Conservation (phyloP, 2,888 invertebrate genomes). For the Gymnoscelis rufifasciata region DNA sequence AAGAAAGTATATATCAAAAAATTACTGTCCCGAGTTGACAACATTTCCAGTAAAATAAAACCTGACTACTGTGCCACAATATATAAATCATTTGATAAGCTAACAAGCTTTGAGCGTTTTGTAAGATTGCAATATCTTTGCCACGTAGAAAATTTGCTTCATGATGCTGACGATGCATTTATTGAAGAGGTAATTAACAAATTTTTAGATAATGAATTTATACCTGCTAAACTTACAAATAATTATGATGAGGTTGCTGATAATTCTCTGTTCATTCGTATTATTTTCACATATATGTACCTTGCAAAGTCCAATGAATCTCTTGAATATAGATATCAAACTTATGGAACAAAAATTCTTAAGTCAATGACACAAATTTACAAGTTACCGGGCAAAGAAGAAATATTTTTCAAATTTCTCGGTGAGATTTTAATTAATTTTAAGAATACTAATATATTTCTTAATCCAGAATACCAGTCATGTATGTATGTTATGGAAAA, state of each 20-base stretch:
- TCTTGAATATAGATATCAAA: conserved; percentile 34
- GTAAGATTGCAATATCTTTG: conserved; percentile 22
- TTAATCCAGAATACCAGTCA: conserved; percentile 37
- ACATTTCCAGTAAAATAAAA: conserved; percentile 37
- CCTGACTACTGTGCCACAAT: conserved; percentile 43
- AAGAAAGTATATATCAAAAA: conserved; percentile 5
- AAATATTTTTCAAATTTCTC: conserved; percentile 20
- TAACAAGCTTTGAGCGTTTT: conserved; percentile 22
- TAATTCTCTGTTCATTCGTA: conserved; percentile 31
- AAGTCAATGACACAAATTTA: conserved; percentile 30
- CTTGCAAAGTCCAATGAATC: conserved; percentile 36
- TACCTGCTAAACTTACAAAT: conserved; percentile 18
- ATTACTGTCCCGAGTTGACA: conserved; percentile 19
- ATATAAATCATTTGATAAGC: conserved; percentile 30
- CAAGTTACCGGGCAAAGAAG: not conserved
- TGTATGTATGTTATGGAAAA: conserved; percentile 42
- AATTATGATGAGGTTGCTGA: conserved; percentile 18
- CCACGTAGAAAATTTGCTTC: conserved; percentile 27
- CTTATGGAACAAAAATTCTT: conserved; percentile 38
- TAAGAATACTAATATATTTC: conserved; percentile 43
- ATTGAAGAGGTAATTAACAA: conserved; percentile 13
- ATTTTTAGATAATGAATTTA: conserved; percentile 18
- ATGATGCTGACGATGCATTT: conserved; percentile 13
- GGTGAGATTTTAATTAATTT: conserved; percentile 35
- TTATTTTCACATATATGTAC: conserved; percentile 47